Evolutionary conservation across 1,140 invertebrate species (phyloP).

Genomic region (Bactericera cockerelli): DNA sequence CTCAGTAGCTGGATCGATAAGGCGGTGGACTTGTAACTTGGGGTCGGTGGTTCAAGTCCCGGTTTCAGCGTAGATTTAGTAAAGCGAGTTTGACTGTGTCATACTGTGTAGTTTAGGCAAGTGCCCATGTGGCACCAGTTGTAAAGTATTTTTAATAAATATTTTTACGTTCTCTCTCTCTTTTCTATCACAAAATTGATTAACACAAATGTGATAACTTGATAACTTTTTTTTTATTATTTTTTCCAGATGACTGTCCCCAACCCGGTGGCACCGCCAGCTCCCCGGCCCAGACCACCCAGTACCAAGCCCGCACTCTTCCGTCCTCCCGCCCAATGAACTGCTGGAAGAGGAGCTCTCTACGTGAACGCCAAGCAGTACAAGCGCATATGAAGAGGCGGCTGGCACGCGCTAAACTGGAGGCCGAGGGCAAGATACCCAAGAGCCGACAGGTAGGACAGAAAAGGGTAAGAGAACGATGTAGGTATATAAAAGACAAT

Average conservation of each 20-base stretch:
- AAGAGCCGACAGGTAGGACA: slow-evolving; percentile 74
- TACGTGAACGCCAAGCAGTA: slow-evolving; percentile 99
- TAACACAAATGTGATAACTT: too few relatives aligned
- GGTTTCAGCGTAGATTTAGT: too few relatives aligned
- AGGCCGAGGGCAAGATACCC: slow-evolving; percentile 86
- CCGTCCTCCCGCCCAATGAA: slow-evolving; percentile 41
- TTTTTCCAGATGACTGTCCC: neutral
- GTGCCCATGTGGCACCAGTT: too few relatives aligned
- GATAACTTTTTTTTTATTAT: too few relatives aligned
- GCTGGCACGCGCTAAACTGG: slow-evolving; percentile 77
- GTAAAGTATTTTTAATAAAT: too few relatives aligned
- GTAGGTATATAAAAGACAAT: slow-evolving; percentile 1
- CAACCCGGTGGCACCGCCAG: neutral
- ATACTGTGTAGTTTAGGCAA: too few relatives aligned
- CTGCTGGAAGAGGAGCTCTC: slow-evolving; percentile 77
- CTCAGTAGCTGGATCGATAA: too few relatives aligned
- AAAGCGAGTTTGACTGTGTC: too few relatives aligned
- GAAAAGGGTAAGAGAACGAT: neutral
- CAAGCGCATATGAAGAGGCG: slow-evolving; percentile 78
- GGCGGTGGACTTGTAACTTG: too few relatives aligned
- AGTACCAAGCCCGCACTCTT: slow-evolving; percentile 37
- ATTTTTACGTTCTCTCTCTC: too few relatives aligned
- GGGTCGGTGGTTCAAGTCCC: too few relatives aligned
- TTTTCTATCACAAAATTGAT: too few relatives aligned
- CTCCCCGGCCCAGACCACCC: slow-evolving; percentile 24